Percentiles rank a stretch among this genome's conserved stretches.
Evolutionary conservation across 2,113 vertebrate genomes (phyloP).

Genomic region (Gnathonemus echidnorhynchus): DNA sequence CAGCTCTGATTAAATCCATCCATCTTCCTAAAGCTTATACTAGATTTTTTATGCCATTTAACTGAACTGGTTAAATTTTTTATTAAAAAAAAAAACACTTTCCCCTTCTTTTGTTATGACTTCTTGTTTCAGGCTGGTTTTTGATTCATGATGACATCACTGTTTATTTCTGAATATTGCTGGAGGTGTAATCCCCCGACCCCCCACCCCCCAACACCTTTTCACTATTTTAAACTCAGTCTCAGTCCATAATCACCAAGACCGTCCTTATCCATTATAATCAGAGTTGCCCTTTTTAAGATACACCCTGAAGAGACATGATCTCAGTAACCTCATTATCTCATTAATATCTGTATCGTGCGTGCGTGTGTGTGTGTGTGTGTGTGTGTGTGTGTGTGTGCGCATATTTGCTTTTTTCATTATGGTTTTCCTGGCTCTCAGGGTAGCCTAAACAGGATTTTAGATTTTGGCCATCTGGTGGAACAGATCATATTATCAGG

Average conservation of each 20-base stretch:
- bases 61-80: not conserved
- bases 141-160: not conserved
- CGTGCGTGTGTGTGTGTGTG: not conserved
- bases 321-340: not conserved
- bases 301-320: not conserved
- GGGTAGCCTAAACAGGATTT: not conserved
- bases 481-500: not conserved
- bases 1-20: not conserved
- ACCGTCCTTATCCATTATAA: not conserved
- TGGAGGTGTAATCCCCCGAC: not conserved
- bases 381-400: too few relatives aligned
- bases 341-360: not conserved
- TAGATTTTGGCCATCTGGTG: not conserved
- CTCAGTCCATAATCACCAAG: not conserved
- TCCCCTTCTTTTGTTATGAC: not conserved
- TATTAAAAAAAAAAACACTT: not conserved
- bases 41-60: not conserved
- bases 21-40: not conserved
- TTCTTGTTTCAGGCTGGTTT: not conserved
- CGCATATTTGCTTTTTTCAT: too few relatives aligned
- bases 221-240: not conserved
- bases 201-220: not conserved
- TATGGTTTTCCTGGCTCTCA: not conserved
- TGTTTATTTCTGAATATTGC: not conserved
- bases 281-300: slow-evolving; percentile 2